Evolutionary conservation across 2,888 invertebrate species (phyloP).

Genomic region (Chydorus sphaericus): DNA sequence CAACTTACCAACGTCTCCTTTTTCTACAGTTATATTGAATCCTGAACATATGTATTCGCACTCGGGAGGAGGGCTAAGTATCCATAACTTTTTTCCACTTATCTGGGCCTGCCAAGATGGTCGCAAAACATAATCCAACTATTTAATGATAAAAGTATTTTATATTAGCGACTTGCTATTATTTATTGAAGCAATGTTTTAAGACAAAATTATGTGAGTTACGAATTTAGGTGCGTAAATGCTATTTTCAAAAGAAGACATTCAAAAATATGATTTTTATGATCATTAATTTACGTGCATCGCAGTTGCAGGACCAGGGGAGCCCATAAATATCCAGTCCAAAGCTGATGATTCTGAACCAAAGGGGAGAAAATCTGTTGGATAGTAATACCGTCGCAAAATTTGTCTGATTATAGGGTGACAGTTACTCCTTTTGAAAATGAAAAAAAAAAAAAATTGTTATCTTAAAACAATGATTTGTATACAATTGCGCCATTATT

Average conservation of each 20-base stretch:
- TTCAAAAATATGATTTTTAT: slow-evolving; percentile 21
- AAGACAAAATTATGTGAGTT: too few relatives aligned
- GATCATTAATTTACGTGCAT: slow-evolving; percentile 56
- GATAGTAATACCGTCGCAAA: slow-evolving; percentile 57
- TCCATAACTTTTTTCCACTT: slow-evolving; percentile 71
- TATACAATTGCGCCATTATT: slow-evolving; percentile 28
- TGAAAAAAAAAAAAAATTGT: slow-evolving; percentile 7
- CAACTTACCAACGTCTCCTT: slow-evolving; percentile 67
- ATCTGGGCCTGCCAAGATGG: slow-evolving; percentile 91
- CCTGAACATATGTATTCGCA: slow-evolving; percentile 60
- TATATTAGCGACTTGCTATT: neutral
- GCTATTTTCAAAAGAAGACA: too few relatives aligned
- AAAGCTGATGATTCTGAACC: slow-evolving; percentile 77
- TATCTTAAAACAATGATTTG: neutral
- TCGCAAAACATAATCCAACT: slow-evolving; percentile 80
- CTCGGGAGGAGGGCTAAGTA: slow-evolving; percentile 68
- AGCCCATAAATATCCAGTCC: slow-evolving; percentile 85
- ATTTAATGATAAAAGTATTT: slow-evolving; percentile 25
- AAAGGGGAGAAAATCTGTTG: slow-evolving; percentile 71
- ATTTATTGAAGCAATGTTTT: slow-evolving; percentile 16
- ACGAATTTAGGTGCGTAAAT: too few relatives aligned
- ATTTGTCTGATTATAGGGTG: slow-evolving; percentile 59
- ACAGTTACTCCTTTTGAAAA: slow-evolving; percentile 57
- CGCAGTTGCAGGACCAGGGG: slow-evolving; percentile 65
- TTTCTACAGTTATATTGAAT: slow-evolving; percentile 61